Base-by-base conservation (phyloP, 2,113 vertebrate genomes). In the Labeo rohita region DNA sequence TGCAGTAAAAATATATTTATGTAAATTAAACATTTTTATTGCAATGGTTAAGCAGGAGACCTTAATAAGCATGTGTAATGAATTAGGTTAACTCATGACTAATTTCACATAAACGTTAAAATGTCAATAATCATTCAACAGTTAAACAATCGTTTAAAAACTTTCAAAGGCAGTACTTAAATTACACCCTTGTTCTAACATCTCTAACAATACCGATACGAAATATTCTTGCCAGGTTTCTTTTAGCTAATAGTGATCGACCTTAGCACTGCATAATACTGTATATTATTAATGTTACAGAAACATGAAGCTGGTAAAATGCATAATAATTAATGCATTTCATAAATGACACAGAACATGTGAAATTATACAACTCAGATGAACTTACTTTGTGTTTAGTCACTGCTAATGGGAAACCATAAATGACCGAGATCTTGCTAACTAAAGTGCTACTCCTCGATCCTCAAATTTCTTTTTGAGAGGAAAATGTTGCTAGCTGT, bases 331-430 rank as follows among this genome's bases (percentile, higher is more conserved):
- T 43, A 3, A 43, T 43, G 16, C 21, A 11, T 63, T 80, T 23
- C 3, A 18, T 65, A 47, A 65, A 65, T 0, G 11, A 12, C 7
- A 72, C 16, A 52, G 15, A 56, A 1, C 3, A 56, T 56, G 0
- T 45, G 39, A 45, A 43, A 28, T 23, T 13, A 23, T 23, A 45
- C 10, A 47, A 59, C 1, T 59, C 16, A 45, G 34, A 80, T 45
- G 0, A 8, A 80, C 78, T 49, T 80, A 80, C 78, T 65, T 49
- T 28, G 56, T 65, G n/a, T 8, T 80, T 65, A 4, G 78, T 77
- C 47, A 16, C 47, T 9, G 47, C 49, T 11, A 12, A 63, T 63
- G 12, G 3, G 7, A 47, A 47, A 23, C 54, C 11, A 36, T 61
- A 80, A 28, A 47, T 49, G 12, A 65, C 43, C 56, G 3, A 65